Base-by-base conservation (phyloP, 2,113 vertebrate genomes). In the Gymnarchus niloticus region DNA sequence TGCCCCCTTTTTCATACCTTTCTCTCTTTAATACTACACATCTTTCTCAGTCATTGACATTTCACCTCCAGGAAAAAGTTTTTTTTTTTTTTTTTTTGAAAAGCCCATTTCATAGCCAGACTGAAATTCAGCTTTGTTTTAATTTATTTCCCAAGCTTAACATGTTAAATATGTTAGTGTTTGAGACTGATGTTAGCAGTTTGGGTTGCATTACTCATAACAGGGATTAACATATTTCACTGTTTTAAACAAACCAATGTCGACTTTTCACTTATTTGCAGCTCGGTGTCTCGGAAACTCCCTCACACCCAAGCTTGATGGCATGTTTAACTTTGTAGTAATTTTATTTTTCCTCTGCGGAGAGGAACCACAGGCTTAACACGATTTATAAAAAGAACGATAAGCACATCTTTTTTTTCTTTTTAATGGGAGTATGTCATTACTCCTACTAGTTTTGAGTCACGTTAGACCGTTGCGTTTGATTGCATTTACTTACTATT, bases 141-240 rank as follows among this genome's bases (percentile, higher is more conserved):
- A 37, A 41, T 73, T 81, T 49, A 49, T 49, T 51, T 10, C 21
- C 44, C n/a, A 28, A 81, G 46, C 48, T 81, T 25, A 28, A 6
- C n/a, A 6, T n/a, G 48, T 80, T 44, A 23, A 51, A 51, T n/a
- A 51, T 80, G 56, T 57, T 21, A 57, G n/a, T n/a, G n/a, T n/a
- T n/a, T n/a, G n/a, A n/a, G n/a, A n/a, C n/a, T n/a, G 14, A 51
- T 49, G 12, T 51, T 46, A 28, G 12, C 49, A 10, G 77, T 81
- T 51, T 81, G 77, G 48, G 8, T 81, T 81, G 77, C 77, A 25
- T 81, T 81, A 25, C 48, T 49, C n/a, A 51, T 81, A 49, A n/a
- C 3, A 3, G 23, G 23, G 46, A 81, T 81, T 81, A 12, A 81
- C 77, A 9, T 73, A 73, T 33, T n/a, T n/a, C n/a, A n/a, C 56